phyloP scores from a whole-genome alignment of 23 tunicate genomes.

The Trididemnum miniatum region DNA sequence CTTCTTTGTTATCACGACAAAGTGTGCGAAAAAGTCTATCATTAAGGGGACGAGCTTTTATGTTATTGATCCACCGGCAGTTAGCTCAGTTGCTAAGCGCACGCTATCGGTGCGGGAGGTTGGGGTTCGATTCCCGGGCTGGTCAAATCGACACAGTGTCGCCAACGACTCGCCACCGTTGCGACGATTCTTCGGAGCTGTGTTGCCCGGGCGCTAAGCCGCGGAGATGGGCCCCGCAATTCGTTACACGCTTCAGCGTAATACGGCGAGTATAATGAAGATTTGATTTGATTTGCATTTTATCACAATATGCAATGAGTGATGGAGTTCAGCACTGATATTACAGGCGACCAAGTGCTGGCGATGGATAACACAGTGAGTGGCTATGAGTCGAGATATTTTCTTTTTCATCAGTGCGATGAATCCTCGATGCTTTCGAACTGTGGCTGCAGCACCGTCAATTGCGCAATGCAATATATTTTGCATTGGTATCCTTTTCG shows the following conservation, averaged over 20 bases:
- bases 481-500: constrained; percentile 43
- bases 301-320: constrained; percentile 38
- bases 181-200: too few relatives aligned
- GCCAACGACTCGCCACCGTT: too few relatives aligned
- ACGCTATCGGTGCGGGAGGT: too few relatives aligned
- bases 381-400: constrained; percentile 20
- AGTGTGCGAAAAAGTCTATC: constrained; percentile 50
- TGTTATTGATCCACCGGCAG: constrained; percentile 51
- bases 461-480: constrained; percentile 60
- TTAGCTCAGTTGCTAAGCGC: too few relatives aligned
- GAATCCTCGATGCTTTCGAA: constrained; percentile 37
- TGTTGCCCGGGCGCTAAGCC: too few relatives aligned
- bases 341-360: constrained; percentile 41
- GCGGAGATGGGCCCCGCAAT: too few relatives aligned
- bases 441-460: constrained; percentile 58
- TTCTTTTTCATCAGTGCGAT: constrained; percentile 10
- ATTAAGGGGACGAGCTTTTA: constrained; percentile 46
- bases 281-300: too few relatives aligned
- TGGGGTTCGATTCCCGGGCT: too few relatives aligned
- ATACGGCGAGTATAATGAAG: too few relatives aligned
- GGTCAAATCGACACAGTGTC: too few relatives aligned
- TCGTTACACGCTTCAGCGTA: too few relatives aligned
- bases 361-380: constrained; percentile 43
- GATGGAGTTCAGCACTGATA: constrained; percentile 31
- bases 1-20: constrained; percentile 50